A percentile compares a stretch with the other conserved stretches of the same genome.
Evolutionary conservation across 2,113 vertebrate species (phyloP).

Genomic region (Oryzias curvinotus): DNA sequence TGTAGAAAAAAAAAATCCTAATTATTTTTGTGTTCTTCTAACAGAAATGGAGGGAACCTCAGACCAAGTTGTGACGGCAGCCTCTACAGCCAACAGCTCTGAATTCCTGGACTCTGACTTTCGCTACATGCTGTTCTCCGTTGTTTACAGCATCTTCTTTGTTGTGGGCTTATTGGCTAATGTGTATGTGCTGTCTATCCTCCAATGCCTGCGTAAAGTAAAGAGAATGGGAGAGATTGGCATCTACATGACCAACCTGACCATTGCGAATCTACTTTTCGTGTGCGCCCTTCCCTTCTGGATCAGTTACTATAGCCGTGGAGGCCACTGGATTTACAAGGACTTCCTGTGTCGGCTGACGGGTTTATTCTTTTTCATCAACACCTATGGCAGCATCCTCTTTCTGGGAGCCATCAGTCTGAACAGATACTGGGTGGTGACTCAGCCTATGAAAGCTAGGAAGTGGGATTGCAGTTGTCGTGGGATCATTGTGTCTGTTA

Average conservation of each 20-base stretch:
- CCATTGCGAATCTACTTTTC: conserved; percentile 89
- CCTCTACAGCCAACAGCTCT: not conserved
- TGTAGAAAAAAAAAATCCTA: too few species aligned
- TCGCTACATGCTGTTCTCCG: conserved; percentile 84
- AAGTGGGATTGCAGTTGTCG: conserved; percentile 80
- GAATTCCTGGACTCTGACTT: conserved; percentile 86
- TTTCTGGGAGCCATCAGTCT: conserved; percentile 92
- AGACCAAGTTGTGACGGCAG: not conserved
- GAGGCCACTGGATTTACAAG: conserved; percentile 82
- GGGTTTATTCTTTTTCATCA: conserved; percentile 90
- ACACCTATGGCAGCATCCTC: conserved; percentile 88
- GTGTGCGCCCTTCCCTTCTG: conserved; percentile 86
- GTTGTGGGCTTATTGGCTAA: conserved; percentile 85
- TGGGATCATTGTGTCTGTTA: conserved; percentile 76
- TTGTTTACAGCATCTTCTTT: conserved; percentile 85
- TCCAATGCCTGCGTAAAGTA: conserved; percentile 78
- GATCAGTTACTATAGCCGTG: conserved; percentile 84
- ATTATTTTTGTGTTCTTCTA: conserved; percentile 10
- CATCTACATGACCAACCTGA: conserved; percentile 95
- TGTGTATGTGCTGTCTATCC: conserved; percentile 86
- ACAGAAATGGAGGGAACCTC: conserved; percentile 1
- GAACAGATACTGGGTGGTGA: conserved; percentile 91
- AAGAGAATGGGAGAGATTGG: conserved; percentile 89
- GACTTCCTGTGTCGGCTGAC: conserved; percentile 81
- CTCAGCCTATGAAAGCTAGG: conserved; percentile 82